These are phyloP conservation scores for Fundulus diaphanus DNA, from an alignment of 2,797 vertebrate species.

Conservation along the genomic window DNA sequence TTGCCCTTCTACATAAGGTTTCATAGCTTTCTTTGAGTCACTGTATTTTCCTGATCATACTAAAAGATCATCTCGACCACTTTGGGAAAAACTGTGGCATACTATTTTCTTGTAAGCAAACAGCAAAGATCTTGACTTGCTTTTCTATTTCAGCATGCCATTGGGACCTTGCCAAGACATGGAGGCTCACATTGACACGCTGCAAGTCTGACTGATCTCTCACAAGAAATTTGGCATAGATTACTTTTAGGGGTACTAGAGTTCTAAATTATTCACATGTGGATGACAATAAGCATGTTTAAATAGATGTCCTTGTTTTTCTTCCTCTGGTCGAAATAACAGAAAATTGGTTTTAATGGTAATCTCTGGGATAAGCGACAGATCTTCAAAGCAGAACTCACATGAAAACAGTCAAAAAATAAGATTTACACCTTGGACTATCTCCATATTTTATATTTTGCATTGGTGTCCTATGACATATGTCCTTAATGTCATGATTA, in stretches of 20 bases:
- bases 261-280: not conserved
- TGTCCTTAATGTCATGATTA: not conserved
- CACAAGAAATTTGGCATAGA: no score
- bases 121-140: not conserved
- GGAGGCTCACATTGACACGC: not conserved
- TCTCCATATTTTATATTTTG: not conserved
- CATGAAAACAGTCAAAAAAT: not conserved
- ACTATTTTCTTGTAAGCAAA: not conserved
- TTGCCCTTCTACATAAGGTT: not conserved
- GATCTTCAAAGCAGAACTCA: not conserved
- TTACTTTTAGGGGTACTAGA: no score
- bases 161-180: not conserved
- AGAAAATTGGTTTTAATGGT: not conserved
- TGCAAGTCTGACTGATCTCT: not conserved
- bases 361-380: not conserved
- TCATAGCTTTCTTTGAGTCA: not conserved
- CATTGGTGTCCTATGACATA: not conserved
- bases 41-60: not conserved
- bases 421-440: no score
- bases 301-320: not conserved
- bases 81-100: constrained; percentile 2
- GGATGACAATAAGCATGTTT: not conserved
- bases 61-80: not conserved
- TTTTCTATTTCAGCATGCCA: not conserved
- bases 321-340: not conserved